Percentiles rank a stretch among this genome's conserved stretches.
Evolutionary conservation across 2,113 vertebrate genomes (phyloP).

Genomic region (Odobenus rosmarus): DNA sequence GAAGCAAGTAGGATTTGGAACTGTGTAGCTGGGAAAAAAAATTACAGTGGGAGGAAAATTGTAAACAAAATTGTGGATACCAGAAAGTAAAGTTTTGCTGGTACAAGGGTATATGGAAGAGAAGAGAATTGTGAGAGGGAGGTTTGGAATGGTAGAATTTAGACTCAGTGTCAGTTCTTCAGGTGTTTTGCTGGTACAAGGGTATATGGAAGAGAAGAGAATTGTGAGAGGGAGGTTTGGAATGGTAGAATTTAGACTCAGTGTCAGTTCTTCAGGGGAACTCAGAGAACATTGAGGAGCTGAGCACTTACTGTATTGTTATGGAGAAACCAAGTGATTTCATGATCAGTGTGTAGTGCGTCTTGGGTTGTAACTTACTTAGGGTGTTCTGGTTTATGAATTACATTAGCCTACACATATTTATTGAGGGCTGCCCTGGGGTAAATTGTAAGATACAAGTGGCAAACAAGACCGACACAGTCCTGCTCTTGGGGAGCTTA

Average conservation of each 20-base stretch:
- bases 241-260: not conserved
- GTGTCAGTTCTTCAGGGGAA: not conserved
- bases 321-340: conserved; percentile 38
- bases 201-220: not conserved
- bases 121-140: not conserved
- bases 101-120: not conserved
- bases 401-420: not conserved
- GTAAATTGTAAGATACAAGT: not conserved
- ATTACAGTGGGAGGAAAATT: conserved; percentile 22
- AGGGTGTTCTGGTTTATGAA: conserved; percentile 30
- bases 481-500: not conserved
- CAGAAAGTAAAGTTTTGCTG: conserved; percentile 34
- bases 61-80: not conserved
- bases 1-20: conserved; percentile 39
- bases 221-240: conserved; percentile 1
- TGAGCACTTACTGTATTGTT: not conserved
- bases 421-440: not conserved
- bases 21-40: not conserved
- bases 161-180: not conserved
- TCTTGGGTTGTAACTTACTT: not conserved
- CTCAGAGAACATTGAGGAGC: not conserved
- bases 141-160: conserved; percentile 21
- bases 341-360: not conserved
- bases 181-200: conserved; percentile 1
- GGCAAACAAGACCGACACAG: not conserved